Evolutionary conservation across 2,113 vertebrate species (phyloP).

Genomic region (Nibea coibor): DNA sequence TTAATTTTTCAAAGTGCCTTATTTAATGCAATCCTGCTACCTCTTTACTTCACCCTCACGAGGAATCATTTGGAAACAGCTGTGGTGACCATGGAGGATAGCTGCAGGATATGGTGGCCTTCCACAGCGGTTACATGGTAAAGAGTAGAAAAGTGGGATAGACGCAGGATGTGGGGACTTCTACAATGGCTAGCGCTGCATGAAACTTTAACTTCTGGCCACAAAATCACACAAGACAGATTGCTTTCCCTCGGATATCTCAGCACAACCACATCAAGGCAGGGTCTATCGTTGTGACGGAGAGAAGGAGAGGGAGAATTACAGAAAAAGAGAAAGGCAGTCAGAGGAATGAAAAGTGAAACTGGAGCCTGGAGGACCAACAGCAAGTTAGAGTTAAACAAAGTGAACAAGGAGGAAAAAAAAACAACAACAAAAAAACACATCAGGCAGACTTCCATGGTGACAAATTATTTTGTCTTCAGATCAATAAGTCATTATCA

Average conservation of each 20-base stretch:
- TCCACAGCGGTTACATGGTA: constrained; percentile 55
- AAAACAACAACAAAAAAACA: not conserved
- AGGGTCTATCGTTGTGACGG: constrained; percentile 31
- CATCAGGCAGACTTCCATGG: constrained; percentile 30
- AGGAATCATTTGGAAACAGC: constrained; percentile 58
- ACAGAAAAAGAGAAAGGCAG: constrained; percentile 4
- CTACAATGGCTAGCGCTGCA: constrained; percentile 44
- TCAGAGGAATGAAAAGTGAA: constrained; percentile 25
- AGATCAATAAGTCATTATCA: constrained; percentile 75
- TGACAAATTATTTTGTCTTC: constrained; percentile 61
- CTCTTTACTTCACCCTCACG: constrained; percentile 27
- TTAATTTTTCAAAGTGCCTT: constrained; percentile 63
- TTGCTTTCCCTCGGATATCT: constrained; percentile 62
- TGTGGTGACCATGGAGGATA: constrained; percentile 37
- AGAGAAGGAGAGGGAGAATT: constrained; percentile 4
- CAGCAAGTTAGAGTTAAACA: constrained; percentile 34
- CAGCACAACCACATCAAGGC: constrained; percentile 63
- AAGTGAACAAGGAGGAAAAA: constrained; percentile 25
- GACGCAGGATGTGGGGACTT: constrained; percentile 64
- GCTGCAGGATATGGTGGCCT: constrained; percentile 60
- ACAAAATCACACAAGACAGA: constrained; percentile 64
- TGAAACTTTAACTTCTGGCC: constrained; percentile 59
- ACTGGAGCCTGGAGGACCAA: constrained; percentile 23
- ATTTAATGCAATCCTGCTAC: constrained; percentile 44
- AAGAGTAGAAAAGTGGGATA: constrained; percentile 58